Evolutionary conservation across 1,140 invertebrate species (phyloP), one percentile per base, ranked within the genome.

Genomic region (Dermatophagoides farinae): DNA sequence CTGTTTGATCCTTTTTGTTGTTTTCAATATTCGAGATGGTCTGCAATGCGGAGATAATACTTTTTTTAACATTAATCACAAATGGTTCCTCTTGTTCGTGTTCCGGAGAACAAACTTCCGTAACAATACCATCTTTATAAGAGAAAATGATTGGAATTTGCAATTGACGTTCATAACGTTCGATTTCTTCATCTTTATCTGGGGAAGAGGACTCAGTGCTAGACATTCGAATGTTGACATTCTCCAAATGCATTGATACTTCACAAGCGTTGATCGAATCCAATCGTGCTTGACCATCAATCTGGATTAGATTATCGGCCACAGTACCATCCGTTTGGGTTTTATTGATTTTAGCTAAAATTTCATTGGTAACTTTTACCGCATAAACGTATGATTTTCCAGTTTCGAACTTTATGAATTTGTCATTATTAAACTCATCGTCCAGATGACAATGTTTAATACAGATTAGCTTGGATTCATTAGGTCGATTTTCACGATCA

Each of bases 21-120:
- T 38, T 10, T 6, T 14, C 12, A 23, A 14, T 18, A 39, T 18
- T 1, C 38, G 25, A 25, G 53, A 40, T 38, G 22, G 58, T 57
- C 40, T 62, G 62, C 40, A 62, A 39, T 8, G 55, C 57, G 14
- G 62, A 62, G 14, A 62, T 43, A 53, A 62, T 62, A 25, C 40
- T 43, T 37, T 62, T 62, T 43, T 62, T 62, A 18, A 62, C 40
- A 31, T 62, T 62, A 18, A 62, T 10, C 11, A 50, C 46, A 40
- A 38, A 59, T 12, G 12, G 14, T n/a, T 62, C 11, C n/a, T 55
- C 53, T 14, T 55, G 25, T 23, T 61, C 61, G 8, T 49, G 53
- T n/a, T 16, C 6, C 1, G 41, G 12, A 5, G 62, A 20, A 39
- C 62, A 62, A 37, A 62, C 49, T 9, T 39, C 62, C 1, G 20